Percentiles rank a stretch among this genome's conserved stretches.
Evolutionary conservation across 2,888 invertebrate species (phyloP).

Genomic region (Tenthredo distinguenda): DNA sequence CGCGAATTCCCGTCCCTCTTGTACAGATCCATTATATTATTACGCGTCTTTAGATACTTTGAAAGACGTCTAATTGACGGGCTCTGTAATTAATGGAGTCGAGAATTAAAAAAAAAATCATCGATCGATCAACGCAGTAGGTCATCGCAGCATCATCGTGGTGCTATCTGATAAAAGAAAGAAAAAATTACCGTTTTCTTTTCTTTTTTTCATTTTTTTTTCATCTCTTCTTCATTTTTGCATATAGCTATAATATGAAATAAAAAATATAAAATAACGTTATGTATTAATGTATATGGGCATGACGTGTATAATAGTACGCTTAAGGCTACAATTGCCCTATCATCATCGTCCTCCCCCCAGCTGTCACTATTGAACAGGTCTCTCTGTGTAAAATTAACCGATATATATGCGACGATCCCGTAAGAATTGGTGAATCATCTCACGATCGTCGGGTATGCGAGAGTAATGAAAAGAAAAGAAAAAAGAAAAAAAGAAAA

Average conservation of each 20-base stretch:
- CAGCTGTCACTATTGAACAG: not conserved
- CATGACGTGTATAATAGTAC: not conserved
- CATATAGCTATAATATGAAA: not conserved
- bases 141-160: not conserved
- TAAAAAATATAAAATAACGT: not conserved
- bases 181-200: not conserved
- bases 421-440: slow-evolving; percentile 6
- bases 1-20: not conserved
- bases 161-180: not conserved
- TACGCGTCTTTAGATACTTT: not conserved
- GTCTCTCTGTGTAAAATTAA: not conserved
- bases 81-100: not conserved
- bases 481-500: not conserved
- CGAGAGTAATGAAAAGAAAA: not conserved
- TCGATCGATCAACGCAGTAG: not conserved
- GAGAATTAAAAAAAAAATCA: not conserved
- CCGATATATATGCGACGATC: not conserved
- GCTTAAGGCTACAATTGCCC: not conserved
- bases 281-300: not conserved
- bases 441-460: not conserved
- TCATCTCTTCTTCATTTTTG: not conserved
- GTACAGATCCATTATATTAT: not conserved
- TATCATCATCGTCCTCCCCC: not conserved
- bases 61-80: not conserved
- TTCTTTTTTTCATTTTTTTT: not conserved